Base-by-base conservation (phyloP, 2,888 invertebrate species). In the Disparrhopalites patrizii region DNA sequence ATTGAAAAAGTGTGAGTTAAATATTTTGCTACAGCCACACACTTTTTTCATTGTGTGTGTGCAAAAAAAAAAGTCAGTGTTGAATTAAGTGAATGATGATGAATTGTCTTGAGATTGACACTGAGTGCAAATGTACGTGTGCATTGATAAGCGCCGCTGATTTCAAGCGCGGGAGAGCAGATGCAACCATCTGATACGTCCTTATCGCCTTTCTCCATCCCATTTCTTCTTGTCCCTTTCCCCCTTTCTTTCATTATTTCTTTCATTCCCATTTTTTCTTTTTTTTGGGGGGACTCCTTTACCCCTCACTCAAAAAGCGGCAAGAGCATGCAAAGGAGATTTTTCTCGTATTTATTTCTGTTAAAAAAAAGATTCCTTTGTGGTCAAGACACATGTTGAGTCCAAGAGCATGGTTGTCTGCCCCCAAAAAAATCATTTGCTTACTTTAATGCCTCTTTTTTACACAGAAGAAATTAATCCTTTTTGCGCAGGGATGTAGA, bases 51-150 rank as follows among this genome's bases (percentile, higher is more conserved):
- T 20, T 3, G 47, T 23, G 8, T 47, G 20, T 47, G 47, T 47
- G 47, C 25, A 25, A 13, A n/a, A 40, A 43, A 43, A 55, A 57
- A 57, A 57, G 28, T 51, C 47, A 47, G 61, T 51, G 61, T 61
- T 61, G 61, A 61, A 61, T 61, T 61, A 61, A 61, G 61, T 61
- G 61, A 61, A 61, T 61, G 60, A 51, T 61, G 61, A 61, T 33
- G 43, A 50, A 61, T 61, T 43, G 51, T 47, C 33, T 15, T 50
- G 51, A 31, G 36, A 61, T 50, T 61, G 61, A 61, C 61, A 61
- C 27, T 61, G 61, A 61, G 30, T 61, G 61, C 61, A 61, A 50
- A 30, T 51, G 43, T 51, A 50, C 50, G 61, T n/a, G n/a, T 33
- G 61, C 47, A 60, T 50, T 31, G 25, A 60, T 30, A 31, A 54